Base-by-base conservation (phyloP, 2,797 vertebrate species). In the Poecile montanus region DNA sequence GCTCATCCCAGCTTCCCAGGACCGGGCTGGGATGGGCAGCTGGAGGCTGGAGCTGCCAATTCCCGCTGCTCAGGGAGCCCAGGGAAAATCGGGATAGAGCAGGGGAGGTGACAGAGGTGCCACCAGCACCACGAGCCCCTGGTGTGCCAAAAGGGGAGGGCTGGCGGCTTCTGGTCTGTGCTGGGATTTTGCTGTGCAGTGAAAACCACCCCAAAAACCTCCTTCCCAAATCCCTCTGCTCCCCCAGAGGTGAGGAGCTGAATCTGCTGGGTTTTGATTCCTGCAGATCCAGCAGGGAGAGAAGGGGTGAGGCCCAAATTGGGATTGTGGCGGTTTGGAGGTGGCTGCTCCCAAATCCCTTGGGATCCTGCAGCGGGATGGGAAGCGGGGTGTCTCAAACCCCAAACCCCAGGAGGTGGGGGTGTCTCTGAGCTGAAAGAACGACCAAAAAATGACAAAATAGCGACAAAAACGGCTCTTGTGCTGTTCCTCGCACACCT, bases 91-190 rank as follows among this genome's bases (percentile, higher is more conserved):
- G 47, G 94, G 93, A 63, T 26, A 25, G 32, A 26, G 80, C 81
- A n/a, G 21, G 40, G 30, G 14, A 13, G 21, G 13, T 60, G 63
- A 29, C 95, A 97, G 95, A 97, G 97, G 97, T 98, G 97, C 95
- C 94, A 86, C 76, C 76, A 71, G 85, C 87, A 97, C 97, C 97
- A 94, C 89, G 91, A 91, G 36, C 93, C 89, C 79, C 93, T 96
- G 93, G 96, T 95, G 85, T 21, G n/a, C 70, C 36, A 30, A 30
- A 73, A 0, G 9, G 75, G 44, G 73, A 67, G 54, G 48, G 61
- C 14, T 32, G 73, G 8, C 2, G 3, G 88, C 65, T 78, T 67
- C 73, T 54, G 71, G 0, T 16, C 47, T 6, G 10, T 2, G 30
- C 68, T 27, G 56, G 13, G 61, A 14, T 91, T 72, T 67, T 34